phyloP scores from a whole-genome alignment of 2,888 invertebrate genomes.

The Calliopum simillimum region DNA sequence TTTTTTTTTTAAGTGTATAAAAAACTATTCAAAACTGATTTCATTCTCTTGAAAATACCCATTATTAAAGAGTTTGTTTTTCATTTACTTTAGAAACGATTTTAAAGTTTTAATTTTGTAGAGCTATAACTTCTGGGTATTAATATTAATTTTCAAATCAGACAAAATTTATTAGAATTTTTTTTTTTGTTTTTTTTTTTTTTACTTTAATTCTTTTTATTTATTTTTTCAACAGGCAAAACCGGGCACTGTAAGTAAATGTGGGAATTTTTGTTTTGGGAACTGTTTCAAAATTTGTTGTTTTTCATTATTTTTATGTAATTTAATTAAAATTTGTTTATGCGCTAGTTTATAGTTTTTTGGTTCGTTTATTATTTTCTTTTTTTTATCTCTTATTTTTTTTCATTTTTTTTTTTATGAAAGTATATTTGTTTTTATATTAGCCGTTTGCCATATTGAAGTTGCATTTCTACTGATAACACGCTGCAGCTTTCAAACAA shows the following conservation, averaged over 20 bases:
- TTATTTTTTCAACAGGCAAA: conserved; percentile 69
- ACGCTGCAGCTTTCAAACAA: background rate
- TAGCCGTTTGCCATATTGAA: background rate
- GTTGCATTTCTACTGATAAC: background rate
- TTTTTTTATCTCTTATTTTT: conserved; percentile 24
- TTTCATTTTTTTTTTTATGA: conserved; percentile 13
- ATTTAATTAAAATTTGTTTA: conserved; percentile 21
- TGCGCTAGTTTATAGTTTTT: conserved; percentile 28
- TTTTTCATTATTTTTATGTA: conserved; percentile 30
- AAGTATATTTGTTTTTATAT: conserved; percentile 4
- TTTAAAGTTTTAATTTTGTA: background rate
- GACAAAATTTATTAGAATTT: conserved; percentile 35
- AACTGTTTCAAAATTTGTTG: conserved; percentile 19
- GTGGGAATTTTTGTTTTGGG: conserved; percentile 39
- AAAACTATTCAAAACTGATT: too few species aligned
- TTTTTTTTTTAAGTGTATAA: too few species aligned
- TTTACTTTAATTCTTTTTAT: conserved; percentile 43
- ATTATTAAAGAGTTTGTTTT: background rate
- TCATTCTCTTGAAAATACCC: background rate
- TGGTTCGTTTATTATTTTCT: conserved; percentile 26
- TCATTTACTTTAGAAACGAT: background rate
- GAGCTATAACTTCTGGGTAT: background rate
- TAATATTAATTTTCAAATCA: conserved; percentile 10
- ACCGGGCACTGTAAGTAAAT: conserved; percentile 73
- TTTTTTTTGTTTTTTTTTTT: conserved; percentile 41